These are phyloP conservation scores for Toxonevra muliebris DNA, from an alignment of 2,888 invertebrate species.

Conservation along the genomic window DNA sequence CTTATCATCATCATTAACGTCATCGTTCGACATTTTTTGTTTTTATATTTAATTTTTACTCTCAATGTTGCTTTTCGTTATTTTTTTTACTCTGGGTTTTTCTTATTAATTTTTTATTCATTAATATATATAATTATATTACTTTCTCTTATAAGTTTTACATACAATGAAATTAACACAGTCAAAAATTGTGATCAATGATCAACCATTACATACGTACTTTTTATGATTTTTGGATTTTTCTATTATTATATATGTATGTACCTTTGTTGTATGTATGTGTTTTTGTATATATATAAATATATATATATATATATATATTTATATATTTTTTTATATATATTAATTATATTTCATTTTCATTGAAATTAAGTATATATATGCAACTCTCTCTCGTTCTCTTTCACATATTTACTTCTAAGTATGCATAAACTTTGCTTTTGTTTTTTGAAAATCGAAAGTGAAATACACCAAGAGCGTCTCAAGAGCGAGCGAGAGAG, in stretches of 20 bases:
- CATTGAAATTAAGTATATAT: background rate
- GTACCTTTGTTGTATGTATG: background rate
- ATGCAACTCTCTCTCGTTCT: background rate
- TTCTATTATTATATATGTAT: background rate
- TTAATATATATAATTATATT: background rate
- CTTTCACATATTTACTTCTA: too few species aligned
- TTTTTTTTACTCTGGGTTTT: conserved; percentile 1
- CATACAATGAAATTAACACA: conserved; percentile 65
- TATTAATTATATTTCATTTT: background rate
- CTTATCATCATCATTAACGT: background rate
- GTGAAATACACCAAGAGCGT: too few species aligned
- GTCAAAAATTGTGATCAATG: conserved; percentile 65
- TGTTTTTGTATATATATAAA: background rate
- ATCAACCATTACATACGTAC: conserved; percentile 52
- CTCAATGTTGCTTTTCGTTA: conserved; percentile 10
- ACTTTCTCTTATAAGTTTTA: conserved; percentile 49
- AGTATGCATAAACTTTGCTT: too few species aligned
- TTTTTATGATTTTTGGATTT: background rate
- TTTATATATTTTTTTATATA: background rate
- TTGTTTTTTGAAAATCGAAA: too few species aligned
- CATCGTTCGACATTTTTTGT: background rate
- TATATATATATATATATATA: background rate
- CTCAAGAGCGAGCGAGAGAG: too few species aligned
- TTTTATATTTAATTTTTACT: background rate
- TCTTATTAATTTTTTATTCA: conserved; percentile 30